Conservation (phyloP, 37 sponge, comb jelly and placozoan species). For the Petrosia ficiformis region DNA sequence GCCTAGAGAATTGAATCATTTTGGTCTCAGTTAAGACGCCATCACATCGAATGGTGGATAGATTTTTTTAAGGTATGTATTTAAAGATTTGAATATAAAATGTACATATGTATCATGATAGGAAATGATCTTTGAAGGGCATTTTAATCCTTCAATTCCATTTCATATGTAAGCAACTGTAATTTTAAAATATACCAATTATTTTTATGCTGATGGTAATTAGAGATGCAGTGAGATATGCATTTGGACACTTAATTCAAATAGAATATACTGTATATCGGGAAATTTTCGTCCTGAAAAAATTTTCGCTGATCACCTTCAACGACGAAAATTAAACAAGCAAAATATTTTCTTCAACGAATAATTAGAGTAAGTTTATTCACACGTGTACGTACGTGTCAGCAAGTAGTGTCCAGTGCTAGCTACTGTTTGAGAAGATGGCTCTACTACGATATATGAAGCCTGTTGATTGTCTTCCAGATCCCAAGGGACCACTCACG, state of each 20-base stretch:
- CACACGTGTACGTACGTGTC: too few species aligned
- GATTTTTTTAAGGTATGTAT: constrained; percentile 7
- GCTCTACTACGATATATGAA: too few species aligned
- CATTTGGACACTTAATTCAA: neutral
- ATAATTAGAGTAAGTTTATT: too few species aligned
- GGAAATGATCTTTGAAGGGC: neutral
- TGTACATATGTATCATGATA: neutral
- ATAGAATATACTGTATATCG: constrained; percentile 4
- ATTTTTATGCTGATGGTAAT: too few species aligned
- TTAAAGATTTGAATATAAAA: neutral
- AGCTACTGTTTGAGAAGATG: too few species aligned
- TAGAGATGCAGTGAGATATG: neutral
- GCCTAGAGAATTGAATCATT: constrained; percentile 33
- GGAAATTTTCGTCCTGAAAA: constrained; percentile 15
- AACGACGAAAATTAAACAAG: too few species aligned
- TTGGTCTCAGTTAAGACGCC: constrained; percentile 2
- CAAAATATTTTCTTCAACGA: too few species aligned
- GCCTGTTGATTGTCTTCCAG: too few species aligned
- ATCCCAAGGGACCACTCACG: too few species aligned
- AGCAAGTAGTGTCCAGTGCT: too few species aligned
- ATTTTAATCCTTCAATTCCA: neutral
- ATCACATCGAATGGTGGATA: constrained; percentile 20
- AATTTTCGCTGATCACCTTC: too few species aligned
- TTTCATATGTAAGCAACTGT: constrained; percentile 6
- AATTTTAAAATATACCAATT: neutral